Conservation (phyloP, 2,797 vertebrate species). For the Lepilemur septentrionalis region DNA sequence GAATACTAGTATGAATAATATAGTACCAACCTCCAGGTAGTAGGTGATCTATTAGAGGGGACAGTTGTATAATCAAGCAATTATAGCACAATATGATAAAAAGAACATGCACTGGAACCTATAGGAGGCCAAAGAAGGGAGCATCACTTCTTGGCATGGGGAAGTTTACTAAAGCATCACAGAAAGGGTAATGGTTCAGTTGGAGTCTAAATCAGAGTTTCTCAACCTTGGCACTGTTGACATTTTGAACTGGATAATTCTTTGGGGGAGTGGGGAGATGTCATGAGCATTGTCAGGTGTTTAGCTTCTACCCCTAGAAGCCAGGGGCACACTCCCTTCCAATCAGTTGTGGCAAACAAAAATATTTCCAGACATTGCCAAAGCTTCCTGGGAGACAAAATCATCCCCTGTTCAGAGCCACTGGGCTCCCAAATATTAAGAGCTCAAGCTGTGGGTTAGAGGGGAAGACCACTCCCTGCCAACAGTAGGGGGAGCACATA, state of each 20-base stretch:
- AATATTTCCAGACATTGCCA: background rate
- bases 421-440: background rate
- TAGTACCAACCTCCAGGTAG: background rate
- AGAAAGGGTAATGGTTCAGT: background rate
- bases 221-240: background rate
- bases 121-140: background rate
- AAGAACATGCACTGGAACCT: too few species aligned
- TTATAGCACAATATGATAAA: background rate
- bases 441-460: background rate
- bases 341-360: background rate
- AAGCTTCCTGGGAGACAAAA: too few species aligned
- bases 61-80: background rate
- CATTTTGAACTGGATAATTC: background rate
- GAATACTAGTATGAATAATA: background rate
- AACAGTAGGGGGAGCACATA: fast-evolving
- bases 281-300: fast-evolving
- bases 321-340: background rate
- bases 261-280: background rate
- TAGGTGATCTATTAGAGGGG: background rate
- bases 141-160: background rate
- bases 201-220: background rate
- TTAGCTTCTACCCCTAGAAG: too few species aligned
- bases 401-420: fast-evolving
- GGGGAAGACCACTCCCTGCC: too few species aligned
- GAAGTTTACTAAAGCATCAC: background rate